Conservation (phyloP, 2,888 invertebrate species). For the Spicauda simplicius region DNA sequence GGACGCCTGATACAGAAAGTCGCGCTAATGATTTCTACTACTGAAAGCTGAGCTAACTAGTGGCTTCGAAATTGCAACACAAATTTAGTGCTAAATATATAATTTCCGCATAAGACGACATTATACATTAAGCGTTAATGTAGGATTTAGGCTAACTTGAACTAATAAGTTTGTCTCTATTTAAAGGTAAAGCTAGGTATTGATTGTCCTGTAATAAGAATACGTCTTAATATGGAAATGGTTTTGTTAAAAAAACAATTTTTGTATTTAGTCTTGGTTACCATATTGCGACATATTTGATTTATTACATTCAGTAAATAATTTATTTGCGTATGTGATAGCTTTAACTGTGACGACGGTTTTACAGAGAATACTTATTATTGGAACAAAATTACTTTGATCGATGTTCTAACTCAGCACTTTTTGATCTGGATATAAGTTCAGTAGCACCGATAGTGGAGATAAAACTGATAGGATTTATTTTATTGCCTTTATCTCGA, state of each 20-base stretch:
- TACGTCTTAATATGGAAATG: no score
- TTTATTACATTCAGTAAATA: no score
- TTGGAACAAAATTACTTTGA: slow-evolving; percentile 63
- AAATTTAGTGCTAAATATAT: not conserved
- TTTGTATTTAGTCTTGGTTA: no score
- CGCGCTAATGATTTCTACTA: slow-evolving; percentile 7
- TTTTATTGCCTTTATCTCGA: slow-evolving; percentile 32
- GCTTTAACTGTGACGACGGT: slow-evolving; percentile 23
- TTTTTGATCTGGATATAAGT: slow-evolving; percentile 73
- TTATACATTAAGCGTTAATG: no score
- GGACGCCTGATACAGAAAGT: slow-evolving; percentile 41
- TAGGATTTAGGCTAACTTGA: no score
- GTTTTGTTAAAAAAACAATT: no score
- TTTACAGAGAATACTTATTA: slow-evolving; percentile 34
- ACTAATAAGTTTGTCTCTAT: no score
- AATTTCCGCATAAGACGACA: no score
- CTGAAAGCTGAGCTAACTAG: slow-evolving; percentile 12
- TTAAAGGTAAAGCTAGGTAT: no score
- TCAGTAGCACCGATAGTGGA: slow-evolving; percentile 59
- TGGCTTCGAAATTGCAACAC: not conserved
- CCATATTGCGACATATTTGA: no score
- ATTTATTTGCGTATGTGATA: not conserved
- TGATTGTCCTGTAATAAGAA: no score
- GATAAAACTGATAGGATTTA: slow-evolving; percentile 32
- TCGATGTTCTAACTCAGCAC: slow-evolving; percentile 80